phyloP scores from a whole-genome alignment of 2,113 vertebrate genomes.

The Athene noctua region DNA sequence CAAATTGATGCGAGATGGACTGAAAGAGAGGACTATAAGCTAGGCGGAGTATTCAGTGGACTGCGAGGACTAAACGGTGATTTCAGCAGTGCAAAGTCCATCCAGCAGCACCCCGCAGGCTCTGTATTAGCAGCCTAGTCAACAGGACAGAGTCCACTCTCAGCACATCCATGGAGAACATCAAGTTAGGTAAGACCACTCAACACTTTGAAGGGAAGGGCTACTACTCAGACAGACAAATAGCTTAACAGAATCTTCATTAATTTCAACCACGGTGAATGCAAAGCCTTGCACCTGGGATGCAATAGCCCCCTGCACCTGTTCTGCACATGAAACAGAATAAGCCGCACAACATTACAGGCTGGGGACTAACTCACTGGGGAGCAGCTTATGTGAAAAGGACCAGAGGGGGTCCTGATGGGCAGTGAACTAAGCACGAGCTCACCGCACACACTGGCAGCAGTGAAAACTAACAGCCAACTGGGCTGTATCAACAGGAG shows the following conservation, averaged over 20 bases:
- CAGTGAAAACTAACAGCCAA: background rate
- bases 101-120: background rate
- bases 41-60: background rate
- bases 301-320: background rate
- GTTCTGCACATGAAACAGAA: background rate
- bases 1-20: background rate
- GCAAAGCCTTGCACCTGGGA: background rate
- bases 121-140: background rate
- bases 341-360: background rate
- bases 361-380: background rate
- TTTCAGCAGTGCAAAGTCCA: background rate
- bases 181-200: background rate
- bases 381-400: background rate
- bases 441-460: accelerated
- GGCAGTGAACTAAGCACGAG: background rate
- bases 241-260: background rate
- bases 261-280: background rate
- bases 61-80: background rate
- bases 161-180: background rate
- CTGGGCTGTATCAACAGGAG: background rate
- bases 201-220: background rate
- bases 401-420: background rate
- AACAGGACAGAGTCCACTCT: background rate
- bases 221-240: background rate
- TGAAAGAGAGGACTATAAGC: background rate